Evolutionary conservation across 2,888 invertebrate genomes (phyloP).

Genomic region (Eupithecia pulchellata): DNA sequence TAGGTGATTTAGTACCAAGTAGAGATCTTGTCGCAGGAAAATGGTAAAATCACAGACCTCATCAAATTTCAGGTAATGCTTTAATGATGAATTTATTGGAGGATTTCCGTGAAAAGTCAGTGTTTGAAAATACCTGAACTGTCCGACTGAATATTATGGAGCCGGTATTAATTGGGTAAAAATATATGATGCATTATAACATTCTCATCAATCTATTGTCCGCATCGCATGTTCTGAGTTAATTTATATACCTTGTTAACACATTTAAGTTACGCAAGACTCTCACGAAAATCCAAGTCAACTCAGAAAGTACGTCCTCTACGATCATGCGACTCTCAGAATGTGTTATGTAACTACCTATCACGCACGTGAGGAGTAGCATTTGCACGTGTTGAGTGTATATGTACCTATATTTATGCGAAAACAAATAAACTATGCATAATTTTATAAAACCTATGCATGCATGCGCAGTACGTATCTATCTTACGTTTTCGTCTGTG

Average conservation of each 20-base stretch:
- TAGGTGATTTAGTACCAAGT: no score
- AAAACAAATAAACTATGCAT: no score
- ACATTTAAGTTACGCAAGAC: not conserved
- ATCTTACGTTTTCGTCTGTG: no score
- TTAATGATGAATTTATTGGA: not conserved
- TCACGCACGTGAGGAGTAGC: not conserved
- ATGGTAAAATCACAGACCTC: not conserved
- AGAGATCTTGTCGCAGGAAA: not conserved
- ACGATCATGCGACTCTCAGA: not conserved
- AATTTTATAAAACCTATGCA: not conserved
- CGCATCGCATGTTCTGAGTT: slow-evolving; percentile 1
- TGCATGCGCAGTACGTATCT: not conserved
- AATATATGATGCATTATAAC: not conserved
- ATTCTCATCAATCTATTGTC: not conserved
- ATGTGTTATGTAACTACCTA: slow-evolving; percentile 2
- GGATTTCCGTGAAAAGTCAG: not conserved
- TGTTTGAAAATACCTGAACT: not conserved
- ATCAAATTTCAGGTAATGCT: not conserved
- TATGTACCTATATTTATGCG: no score
- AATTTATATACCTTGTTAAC: not conserved
- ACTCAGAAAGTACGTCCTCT: not conserved
- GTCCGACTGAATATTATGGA: not conserved
- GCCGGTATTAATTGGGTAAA: not conserved
- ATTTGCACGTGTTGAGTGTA: not conserved
- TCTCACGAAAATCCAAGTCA: slow-evolving; percentile 7